Evolutionary conservation across 2,113 vertebrate species (phyloP).

Genomic region (Opisthocomus hoazin): DNA sequence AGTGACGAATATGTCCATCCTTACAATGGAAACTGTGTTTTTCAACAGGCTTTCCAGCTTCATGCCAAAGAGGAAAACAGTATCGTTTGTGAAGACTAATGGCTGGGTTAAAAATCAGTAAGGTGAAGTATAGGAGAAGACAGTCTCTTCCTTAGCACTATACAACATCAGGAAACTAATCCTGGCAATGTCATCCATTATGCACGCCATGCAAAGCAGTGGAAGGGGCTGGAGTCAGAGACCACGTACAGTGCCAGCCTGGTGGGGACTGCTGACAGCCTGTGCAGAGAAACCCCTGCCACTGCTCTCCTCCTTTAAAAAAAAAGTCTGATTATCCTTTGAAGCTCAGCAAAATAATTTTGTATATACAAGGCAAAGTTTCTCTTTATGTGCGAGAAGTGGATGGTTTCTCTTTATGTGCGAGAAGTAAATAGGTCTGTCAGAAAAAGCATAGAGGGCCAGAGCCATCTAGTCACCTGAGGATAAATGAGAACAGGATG

Average conservation of each 20-base stretch:
- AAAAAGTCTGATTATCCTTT: neutral
- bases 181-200: neutral
- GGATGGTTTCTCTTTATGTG: neutral
- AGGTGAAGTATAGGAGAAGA: neutral
- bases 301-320: neutral
- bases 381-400: neutral
- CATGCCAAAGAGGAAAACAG: neutral
- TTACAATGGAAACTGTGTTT: neutral
- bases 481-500: neutral
- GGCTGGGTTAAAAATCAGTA: neutral
- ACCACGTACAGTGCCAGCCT: neutral
- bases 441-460: neutral
- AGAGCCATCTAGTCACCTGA: neutral
- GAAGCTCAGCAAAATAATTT: neutral
- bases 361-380: neutral
- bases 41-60: neutral
- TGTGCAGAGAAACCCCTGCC: neutral
- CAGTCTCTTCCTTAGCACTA: neutral
- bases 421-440: neutral
- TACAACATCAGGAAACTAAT: neutral
- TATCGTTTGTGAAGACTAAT: neutral
- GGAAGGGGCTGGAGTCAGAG: neutral
- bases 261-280: neutral
- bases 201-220: neutral
- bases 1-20: neutral